Evolutionary conservation across 2,888 invertebrate species (phyloP), one percentile per base, ranked within the genome.

Genomic region (Busseola fusca): DNA sequence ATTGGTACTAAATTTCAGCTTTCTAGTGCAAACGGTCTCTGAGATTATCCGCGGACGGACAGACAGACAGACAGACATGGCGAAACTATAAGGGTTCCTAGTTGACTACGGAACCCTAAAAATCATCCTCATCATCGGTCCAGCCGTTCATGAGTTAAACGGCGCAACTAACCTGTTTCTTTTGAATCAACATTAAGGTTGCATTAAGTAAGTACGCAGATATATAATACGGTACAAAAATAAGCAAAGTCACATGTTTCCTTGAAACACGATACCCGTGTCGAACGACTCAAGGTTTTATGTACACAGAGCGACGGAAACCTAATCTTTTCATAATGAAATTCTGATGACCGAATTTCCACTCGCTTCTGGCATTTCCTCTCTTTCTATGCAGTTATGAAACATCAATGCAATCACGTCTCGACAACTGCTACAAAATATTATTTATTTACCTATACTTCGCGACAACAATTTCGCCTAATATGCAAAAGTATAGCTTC

Each of bases 241-340:
- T n/a, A 48, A 48, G 37, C 12, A 56, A 9, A 72, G 27, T 30
- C 10, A 54, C 30, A 30, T 21, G 34, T 73, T 45, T 50, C 30
- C 42, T 56, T 74, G 48, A 37, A 54, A 64, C 9, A 12, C n/a
- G 42, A 74, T 64, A 37, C 16, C 1, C 27, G 45, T 62, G 62
- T 67, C 54, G 27, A 56, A 42, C 40, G 25, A 30, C 74, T 40
- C 34, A 60, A 56, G 66, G 54, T n/a, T 48, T 27, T 42, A 42
- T 52, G 25, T 7, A 70, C 40, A 48, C 10, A n/a, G 27, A 37
- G 27, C 57, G 60, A 45, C 56, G 66, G 80, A 74, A 74, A 79
- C 74, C 80, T 80, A 79, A 79, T 76, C 60, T 79, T 79, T 76
- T 65, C 50, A 56, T 76, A 75, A 75, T 75, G 80, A 76, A 74